A percentile compares a stretch with the other conserved stretches of the same genome.
Conservation (phyloP, 92 coral and sea anemone genomes). For the Metridium senile region DNA sequence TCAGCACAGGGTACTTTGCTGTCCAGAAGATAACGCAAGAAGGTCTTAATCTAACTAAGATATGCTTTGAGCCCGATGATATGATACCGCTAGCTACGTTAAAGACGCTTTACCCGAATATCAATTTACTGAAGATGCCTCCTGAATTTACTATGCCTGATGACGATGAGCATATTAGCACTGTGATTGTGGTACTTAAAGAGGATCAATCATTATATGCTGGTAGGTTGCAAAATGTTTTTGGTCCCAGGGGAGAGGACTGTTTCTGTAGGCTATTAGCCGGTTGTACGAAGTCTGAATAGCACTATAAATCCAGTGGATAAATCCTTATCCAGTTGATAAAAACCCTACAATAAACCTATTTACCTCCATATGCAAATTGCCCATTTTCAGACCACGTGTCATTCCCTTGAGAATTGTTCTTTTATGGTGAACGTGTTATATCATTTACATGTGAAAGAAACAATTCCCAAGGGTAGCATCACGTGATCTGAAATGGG, state of each 20-base stretch:
- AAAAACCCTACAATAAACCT: too few species aligned
- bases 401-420: too few species aligned
- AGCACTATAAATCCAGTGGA: too few species aligned
- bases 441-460: too few species aligned
- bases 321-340: too few species aligned
- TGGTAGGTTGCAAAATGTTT: constrained; percentile 23
- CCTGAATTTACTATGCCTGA: constrained; percentile 49
- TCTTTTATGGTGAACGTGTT: too few species aligned
- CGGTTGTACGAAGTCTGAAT: too few species aligned
- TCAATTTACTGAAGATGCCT: constrained; percentile 33
- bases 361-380: too few species aligned
- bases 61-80: constrained; percentile 68
- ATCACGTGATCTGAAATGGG: too few species aligned
- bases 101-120: constrained; percentile 59
- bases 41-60: constrained; percentile 34
- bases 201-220: constrained; percentile 49
- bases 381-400: too few species aligned
- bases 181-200: constrained; percentile 33
- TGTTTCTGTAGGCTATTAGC: too few species aligned
- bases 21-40: constrained; percentile 18
- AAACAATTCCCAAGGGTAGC: too few species aligned
- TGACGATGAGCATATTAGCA: constrained; percentile 39
- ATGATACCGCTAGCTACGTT: constrained; percentile 60
- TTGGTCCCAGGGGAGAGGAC: background rate
- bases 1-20: constrained; percentile 70